Evolutionary conservation across 1,140 invertebrate genomes (phyloP).

Genomic region (Vollenhovia emeryi): DNA sequence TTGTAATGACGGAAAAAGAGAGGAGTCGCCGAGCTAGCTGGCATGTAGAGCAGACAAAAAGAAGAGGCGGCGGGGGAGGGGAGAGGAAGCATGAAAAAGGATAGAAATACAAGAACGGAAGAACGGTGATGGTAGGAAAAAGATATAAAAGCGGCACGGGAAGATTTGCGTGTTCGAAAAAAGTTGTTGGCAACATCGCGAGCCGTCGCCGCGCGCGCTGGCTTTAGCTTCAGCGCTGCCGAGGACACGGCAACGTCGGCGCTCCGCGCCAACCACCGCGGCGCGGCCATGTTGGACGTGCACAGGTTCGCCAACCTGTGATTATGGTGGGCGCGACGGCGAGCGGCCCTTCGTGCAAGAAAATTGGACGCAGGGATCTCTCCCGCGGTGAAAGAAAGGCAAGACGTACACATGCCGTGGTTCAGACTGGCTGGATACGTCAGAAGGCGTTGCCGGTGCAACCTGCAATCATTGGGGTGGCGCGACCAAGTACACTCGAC

Average conservation of each 20-base stretch:
- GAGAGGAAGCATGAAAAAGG: slow-evolving; percentile 19
- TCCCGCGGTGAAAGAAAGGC: slow-evolving; percentile 65
- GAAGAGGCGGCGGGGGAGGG: not conserved
- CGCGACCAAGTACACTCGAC: slow-evolving; percentile 74
- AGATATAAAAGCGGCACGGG: slow-evolving; percentile 62
- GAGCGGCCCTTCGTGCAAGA: slow-evolving; percentile 76
- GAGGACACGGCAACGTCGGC: slow-evolving; percentile 53
- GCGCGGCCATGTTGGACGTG: slow-evolving; percentile 81
- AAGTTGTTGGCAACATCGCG: slow-evolving; percentile 50
- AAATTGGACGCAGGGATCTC: slow-evolving; percentile 81
- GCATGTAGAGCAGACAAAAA: slow-evolving; percentile 26
- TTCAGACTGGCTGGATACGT: slow-evolving; percentile 61
- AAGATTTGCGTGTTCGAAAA: slow-evolving; percentile 47
- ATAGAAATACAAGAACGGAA: slow-evolving; percentile 48
- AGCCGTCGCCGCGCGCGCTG: slow-evolving; percentile 17
- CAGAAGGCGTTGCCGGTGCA: slow-evolving; percentile 83
- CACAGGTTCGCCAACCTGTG: slow-evolving; percentile 78
- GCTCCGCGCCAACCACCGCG: slow-evolving; percentile 51
- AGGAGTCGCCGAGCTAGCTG: slow-evolving; percentile 35
- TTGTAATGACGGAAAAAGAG: slow-evolving; percentile 52
- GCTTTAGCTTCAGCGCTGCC: slow-evolving; percentile 29
- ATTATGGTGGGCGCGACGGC: slow-evolving; percentile 80
- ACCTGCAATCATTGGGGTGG: slow-evolving; percentile 85
- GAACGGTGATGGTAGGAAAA: slow-evolving; percentile 55
- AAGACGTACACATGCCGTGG: slow-evolving; percentile 48